Evolutionary conservation across 2,797 vertebrate genomes (phyloP).

Genomic region (Eidolon dupreanum): DNA sequence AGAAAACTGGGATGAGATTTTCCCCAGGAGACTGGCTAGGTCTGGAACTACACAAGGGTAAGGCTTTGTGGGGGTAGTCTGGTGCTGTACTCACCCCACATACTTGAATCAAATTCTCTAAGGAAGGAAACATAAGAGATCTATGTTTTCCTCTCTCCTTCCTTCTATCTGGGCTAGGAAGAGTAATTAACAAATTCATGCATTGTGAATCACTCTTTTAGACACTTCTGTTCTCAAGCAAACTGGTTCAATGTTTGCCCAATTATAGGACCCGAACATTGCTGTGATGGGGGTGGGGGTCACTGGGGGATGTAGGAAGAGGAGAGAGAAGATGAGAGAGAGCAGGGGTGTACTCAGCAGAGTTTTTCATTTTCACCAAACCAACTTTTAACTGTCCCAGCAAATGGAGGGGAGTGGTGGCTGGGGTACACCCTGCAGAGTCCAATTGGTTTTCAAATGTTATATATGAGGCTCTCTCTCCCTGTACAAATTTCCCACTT

Average conservation of each 20-base stretch:
- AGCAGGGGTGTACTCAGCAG: neutral
- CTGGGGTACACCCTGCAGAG: neutral
- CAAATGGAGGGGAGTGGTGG: neutral
- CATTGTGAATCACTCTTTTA: conserved; percentile 30
- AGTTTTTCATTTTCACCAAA: conserved; percentile 10
- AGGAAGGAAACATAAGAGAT: neutral
- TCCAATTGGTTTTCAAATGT: neutral
- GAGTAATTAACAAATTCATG: conserved; percentile 47
- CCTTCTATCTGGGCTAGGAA: conserved; percentile 9
- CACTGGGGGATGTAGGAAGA: neutral
- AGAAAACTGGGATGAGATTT: conserved; percentile 1
- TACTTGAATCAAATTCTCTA: neutral
- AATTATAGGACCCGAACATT: neutral
- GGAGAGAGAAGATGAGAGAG: neutral
- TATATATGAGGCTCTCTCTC: neutral
- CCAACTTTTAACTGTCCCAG: neutral
- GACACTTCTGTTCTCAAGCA: conserved; percentile 37
- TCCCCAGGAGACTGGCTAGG: neutral
- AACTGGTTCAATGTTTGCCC: conserved; percentile 13
- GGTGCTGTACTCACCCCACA: neutral
- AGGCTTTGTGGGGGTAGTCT: neutral
- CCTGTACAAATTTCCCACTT: neutral
- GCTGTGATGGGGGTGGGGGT: neutral
- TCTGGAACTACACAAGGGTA: neutral
- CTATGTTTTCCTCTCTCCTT: conserved; percentile 12